phyloP scores from a whole-genome alignment of 2,888 invertebrate genomes.

The Mythimna ferrago region DNA sequence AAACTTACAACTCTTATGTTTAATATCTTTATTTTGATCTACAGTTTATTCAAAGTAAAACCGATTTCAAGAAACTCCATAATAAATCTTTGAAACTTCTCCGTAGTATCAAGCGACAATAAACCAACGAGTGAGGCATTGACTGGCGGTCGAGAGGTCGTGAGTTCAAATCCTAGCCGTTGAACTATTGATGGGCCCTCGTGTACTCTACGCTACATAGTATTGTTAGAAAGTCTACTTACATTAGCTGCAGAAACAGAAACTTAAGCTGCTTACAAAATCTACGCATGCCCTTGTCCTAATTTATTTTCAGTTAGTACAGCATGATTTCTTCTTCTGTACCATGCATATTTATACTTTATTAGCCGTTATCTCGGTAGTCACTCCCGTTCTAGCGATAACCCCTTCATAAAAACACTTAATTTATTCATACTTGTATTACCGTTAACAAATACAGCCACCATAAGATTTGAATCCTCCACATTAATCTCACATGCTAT shows the following conservation, averaged over 20 bases:
- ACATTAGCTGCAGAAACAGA: not conserved
- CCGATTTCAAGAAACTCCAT: slow-evolving; percentile 15
- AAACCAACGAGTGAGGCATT: slow-evolving; percentile 49
- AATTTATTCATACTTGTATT: slow-evolving; percentile 27
- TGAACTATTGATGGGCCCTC: slow-evolving; percentile 56
- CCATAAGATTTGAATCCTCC: slow-evolving; percentile 36
- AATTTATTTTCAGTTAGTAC: not conserved
- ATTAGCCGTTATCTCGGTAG: not conserved
- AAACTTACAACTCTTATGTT: not conserved
- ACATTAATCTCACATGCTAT: slow-evolving; percentile 48
- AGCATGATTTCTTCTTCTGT: not conserved
- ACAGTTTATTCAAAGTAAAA: slow-evolving; percentile 23
- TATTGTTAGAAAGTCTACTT: slow-evolving; percentile 24
- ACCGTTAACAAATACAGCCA: slow-evolving; percentile 45
- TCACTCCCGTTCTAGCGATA: not conserved
- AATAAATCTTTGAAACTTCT: slow-evolving; percentile 37
- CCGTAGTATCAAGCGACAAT: slow-evolving; percentile 48
- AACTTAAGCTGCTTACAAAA: not conserved
- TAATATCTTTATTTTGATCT: not conserved
- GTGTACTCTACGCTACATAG: slow-evolving; percentile 24
- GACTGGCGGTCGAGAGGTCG: slow-evolving; percentile 56
- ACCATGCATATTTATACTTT: not conserved
- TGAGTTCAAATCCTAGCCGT: slow-evolving; percentile 57
- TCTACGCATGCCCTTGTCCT: not conserved
- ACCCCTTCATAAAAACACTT: not conserved